Percentiles rank a stretch among this genome's conserved stretches.
phyloP scores from a whole-genome alignment of 2,797 vertebrate genomes.

The Adelosebastes latens region DNA sequence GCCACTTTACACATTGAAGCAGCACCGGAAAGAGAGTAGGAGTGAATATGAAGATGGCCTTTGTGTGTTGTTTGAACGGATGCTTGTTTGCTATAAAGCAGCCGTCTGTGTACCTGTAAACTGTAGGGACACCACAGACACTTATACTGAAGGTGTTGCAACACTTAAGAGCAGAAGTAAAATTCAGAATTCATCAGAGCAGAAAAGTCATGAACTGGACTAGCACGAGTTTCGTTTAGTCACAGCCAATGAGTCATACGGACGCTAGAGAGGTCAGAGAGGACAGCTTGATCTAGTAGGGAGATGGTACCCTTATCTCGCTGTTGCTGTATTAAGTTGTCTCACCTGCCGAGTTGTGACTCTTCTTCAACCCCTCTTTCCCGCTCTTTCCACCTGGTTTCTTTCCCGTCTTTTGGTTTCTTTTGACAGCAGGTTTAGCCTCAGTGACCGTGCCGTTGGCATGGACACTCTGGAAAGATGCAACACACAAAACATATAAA shows the following conservation, averaged over 20 bases:
- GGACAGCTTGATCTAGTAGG: neutral
- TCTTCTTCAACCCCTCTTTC: slow-evolving; percentile 81
- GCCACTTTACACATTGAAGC: neutral
- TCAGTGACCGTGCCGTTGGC: slow-evolving; percentile 65
- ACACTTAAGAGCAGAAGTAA: slow-evolving; percentile 27
- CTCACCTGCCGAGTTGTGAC: slow-evolving; percentile 54
- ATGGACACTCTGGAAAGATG: slow-evolving; percentile 73
- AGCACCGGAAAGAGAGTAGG: neutral
- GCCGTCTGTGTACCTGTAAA: neutral
- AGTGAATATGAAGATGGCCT: neutral
- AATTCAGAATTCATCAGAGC: neutral
- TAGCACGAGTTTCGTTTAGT: neutral
- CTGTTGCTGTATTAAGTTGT: neutral
- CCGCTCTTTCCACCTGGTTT: slow-evolving; percentile 76
- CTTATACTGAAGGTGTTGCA: neutral
- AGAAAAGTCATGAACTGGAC: neutral
- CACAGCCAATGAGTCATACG: neutral
- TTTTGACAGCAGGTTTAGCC: slow-evolving; percentile 81
- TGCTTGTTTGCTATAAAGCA: neutral
- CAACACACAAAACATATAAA: neutral
- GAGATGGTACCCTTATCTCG: neutral
- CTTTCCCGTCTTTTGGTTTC: slow-evolving; percentile 84
- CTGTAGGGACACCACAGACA: neutral
- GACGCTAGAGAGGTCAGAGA: neutral
- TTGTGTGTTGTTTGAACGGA: neutral